Base-by-base conservation (phyloP, 2,113 vertebrate species). In the Elephantulus edwardii region DNA sequence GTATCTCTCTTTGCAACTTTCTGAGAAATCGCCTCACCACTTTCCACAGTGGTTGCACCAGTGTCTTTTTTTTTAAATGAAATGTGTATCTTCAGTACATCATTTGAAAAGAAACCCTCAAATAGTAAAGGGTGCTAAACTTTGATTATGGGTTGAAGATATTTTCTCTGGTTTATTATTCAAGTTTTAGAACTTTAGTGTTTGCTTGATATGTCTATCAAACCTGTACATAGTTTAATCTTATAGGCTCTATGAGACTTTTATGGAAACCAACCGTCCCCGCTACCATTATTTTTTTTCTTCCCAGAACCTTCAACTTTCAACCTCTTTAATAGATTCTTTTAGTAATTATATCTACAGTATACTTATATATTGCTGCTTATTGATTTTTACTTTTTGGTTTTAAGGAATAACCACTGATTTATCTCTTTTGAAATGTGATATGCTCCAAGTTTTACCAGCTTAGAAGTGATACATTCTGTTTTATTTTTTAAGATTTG, bases 181-280 rank as follows among this genome's bases (percentile, higher is more conserved):
- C 52, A 77, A 28, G 38, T 40, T 71, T 46, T 28, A 33, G 28
- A 62, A 44, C 22, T 76, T 52, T 92, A 78, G 35, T 56, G 82
- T 91, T 77, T 68, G n/a, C n/a, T n/a, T n/a, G n/a, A n/a, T n/a
- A 75, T 83, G 83, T 92, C 86, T 78, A 78, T 68, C 62, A 87
- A 77, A 66, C 30, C 38, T 85, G 33, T n/a, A n/a, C n/a, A n/a
- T n/a, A n/a, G n/a, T n/a, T n/a, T n/a, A n/a, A n/a, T n/a, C n/a
- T n/a, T n/a, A n/a, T n/a, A n/a, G n/a, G n/a, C 78, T 92, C 66
- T 85, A 70, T 40, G 77, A 81, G 28, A 38, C 48, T 81, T 1
- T 76, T 77, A 58, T 71, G 20, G 71, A 35, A 92, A 91, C 74
- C 77, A 46, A 46, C 12, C 30, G 52, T 20, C 62, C 16, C 2